Base-by-base conservation (phyloP, 1,140 invertebrate genomes). In the Magallana gigas region DNA sequence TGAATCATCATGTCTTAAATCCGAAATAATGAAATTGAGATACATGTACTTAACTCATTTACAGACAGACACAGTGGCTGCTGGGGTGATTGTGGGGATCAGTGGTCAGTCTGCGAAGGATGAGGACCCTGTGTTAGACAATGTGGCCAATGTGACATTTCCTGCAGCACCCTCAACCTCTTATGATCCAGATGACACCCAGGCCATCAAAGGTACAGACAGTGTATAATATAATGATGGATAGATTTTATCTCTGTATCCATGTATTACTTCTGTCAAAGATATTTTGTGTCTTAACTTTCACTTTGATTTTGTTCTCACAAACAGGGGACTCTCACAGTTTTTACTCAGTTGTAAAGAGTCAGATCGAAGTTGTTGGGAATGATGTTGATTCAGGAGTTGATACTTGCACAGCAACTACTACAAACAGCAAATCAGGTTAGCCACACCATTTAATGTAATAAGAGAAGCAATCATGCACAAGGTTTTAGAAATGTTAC, bases 51-150 rank as follows among this genome's bases (percentile, higher is more conserved):
- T 48, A 4, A 5, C 36, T 48, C 0, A 48, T 57, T 58, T 87
- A n/a, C 76, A 92, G 91, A 82, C 60, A 68, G 57, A 88, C 59
- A 89, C 88, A 14, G 59, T 91, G 9, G 83, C 88, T 23, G 89
- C 84, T 48, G 92, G 90, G 8, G 71, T 85, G 18, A 71, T 92
- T 36, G 89, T 91, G 48, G 91, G 92, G 56, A 23, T 89, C 18
- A 83, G 68, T 11, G 92, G 91, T 18, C 68, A 76, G 68, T 76
- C 68, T 12, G 68, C 12, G 2, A 76, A 76, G 23, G 68, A 76
- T 23, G 23, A 76, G 12, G 68, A 76, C 68, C 68, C 68, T 4
- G 68, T 76, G 12, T 29, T 76, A 29, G 23, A 48, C 18, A 76
- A 76, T 76, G 68, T 76, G 23, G 68, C 68, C 68, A 76, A 76